Evolutionary conservation across 1,140 invertebrate species (phyloP).

Genomic region (Drosophila pseudoananassae): DNA sequence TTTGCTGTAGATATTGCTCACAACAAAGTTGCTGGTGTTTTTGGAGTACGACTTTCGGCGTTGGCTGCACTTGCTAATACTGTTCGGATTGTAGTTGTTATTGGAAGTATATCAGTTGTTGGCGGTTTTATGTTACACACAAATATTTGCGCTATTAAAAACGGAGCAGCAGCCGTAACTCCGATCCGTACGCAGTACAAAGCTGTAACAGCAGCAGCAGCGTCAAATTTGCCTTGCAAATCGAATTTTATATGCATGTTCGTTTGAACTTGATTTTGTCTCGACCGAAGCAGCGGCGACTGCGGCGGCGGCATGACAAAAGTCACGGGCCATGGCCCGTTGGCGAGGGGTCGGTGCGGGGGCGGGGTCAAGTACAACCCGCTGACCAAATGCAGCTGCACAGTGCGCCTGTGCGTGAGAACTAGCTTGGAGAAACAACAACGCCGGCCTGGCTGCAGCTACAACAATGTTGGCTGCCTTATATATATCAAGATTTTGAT

Average conservation of each 20-base stretch:
- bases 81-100: slow-evolving; percentile 12
- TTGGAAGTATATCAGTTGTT: slow-evolving; percentile 13
- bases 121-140: slow-evolving; percentile 77
- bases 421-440: slow-evolving; percentile 57
- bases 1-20: slow-evolving; percentile 28
- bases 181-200: neutral
- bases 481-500: slow-evolving; percentile 81
- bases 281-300: slow-evolving; percentile 31
- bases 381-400: slow-evolving; percentile 74
- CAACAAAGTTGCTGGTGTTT: slow-evolving; percentile 37
- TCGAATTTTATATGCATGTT: slow-evolving; percentile 50
- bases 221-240: slow-evolving; percentile 74
- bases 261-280: slow-evolving; percentile 79
- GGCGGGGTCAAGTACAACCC: slow-evolving; percentile 58
- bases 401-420: slow-evolving; percentile 68
- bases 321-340: slow-evolving; percentile 52
- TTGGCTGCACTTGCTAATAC: slow-evolving; percentile 40
- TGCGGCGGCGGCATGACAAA: slow-evolving; percentile 62
- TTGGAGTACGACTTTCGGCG: slow-evolving; percentile 21
- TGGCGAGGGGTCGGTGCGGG: slow-evolving; percentile 38
- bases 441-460: slow-evolving; percentile 12
- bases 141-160: slow-evolving; percentile 74
- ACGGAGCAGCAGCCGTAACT: slow-evolving; percentile 38
- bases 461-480: slow-evolving; percentile 49
- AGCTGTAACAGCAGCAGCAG: slow-evolving; percentile 23